A percentile compares a stretch with the other conserved stretches of the same genome.
Evolutionary conservation across 30 jellyfish, hydroid and myxozoan genomes (phyloP).

Genomic region (Aurelia aurita complex sp. Pacific): DNA sequence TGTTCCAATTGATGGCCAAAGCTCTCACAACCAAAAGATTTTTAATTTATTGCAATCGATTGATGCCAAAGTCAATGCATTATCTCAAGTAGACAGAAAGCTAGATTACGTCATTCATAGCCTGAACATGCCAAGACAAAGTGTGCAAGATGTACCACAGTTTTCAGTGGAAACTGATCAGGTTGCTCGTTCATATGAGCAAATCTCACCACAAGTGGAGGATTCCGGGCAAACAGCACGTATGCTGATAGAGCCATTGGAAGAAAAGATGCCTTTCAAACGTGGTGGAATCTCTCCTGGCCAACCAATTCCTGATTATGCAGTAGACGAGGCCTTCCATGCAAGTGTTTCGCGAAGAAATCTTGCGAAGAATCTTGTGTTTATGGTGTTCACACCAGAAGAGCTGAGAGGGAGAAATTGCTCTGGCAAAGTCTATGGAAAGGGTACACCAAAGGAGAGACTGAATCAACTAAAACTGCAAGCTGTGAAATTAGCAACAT

Average conservation of each 20-base stretch:
- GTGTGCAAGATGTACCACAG: conserved; percentile 13
- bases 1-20: conserved; percentile 20
- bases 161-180: conserved; percentile 42
- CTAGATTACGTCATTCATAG: conserved; percentile 41
- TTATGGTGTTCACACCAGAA: conserved; percentile 35
- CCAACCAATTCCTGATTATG: conserved; percentile 45
- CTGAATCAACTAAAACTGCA: conserved; percentile 44
- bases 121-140: conserved; percentile 53
- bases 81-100: conserved; percentile 49
- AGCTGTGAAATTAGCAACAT: conserved; percentile 46
- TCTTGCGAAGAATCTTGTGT: conserved; percentile 63
- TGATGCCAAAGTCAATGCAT: conserved; percentile 16
- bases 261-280: conserved; percentile 13
- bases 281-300: conserved; percentile 37
- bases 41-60: conserved; percentile 16
- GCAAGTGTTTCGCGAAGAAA: conserved; percentile 59
- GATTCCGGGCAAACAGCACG: conserved; percentile 27
- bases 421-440: conserved; percentile 58
- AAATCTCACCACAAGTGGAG: conserved; percentile 42
- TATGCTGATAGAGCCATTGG: conserved; percentile 24
- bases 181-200: conserved; percentile 52
- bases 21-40: conserved; percentile 21
- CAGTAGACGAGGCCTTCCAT: conserved; percentile 29
- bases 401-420: conserved; percentile 71
- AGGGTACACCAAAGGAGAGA: conserved; percentile 49